Conservation (phyloP, 2,888 invertebrate genomes). For the Lepidochrysops patricia region DNA sequence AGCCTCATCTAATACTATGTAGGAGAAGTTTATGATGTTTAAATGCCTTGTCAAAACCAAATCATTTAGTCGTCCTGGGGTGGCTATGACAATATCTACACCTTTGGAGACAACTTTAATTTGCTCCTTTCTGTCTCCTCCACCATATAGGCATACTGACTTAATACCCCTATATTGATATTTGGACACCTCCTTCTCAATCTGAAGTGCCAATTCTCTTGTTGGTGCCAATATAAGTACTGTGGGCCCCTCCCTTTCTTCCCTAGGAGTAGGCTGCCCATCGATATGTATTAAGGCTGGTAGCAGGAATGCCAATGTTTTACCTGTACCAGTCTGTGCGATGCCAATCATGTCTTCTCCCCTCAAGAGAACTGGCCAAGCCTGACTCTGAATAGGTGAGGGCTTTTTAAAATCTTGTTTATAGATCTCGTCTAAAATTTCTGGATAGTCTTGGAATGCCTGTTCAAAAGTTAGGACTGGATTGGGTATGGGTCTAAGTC, state of each 20-base stretch:
- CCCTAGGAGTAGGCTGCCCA: constrained; percentile 83
- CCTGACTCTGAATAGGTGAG: constrained; percentile 93
- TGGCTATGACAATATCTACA: constrained; percentile 96
- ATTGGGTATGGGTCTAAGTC: constrained; percentile 77
- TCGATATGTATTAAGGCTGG: constrained; percentile 96
- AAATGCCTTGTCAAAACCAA: constrained; percentile 82
- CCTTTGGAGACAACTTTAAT: constrained; percentile 82
- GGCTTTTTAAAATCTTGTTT: constrained; percentile 88
- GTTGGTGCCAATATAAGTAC: constrained; percentile 94
- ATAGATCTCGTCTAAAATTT: constrained; percentile 85
- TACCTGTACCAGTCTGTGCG: constrained; percentile 95
- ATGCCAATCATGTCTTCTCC: constrained; percentile 97
- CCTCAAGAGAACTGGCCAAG: constrained; percentile 93
- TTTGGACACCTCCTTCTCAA: constrained; percentile 92
- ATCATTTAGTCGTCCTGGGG: constrained; percentile 94
- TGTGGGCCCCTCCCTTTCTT: constrained; percentile 85
- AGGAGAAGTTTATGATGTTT: constrained; percentile 86
- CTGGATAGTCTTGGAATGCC: constrained; percentile 86
- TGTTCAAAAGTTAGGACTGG: constrained; percentile 88
- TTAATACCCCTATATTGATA: constrained; percentile 91
- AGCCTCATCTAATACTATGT: constrained; percentile 93
- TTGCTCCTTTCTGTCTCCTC: constrained; percentile 87
- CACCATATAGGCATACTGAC: constrained; percentile 94
- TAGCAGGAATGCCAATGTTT: constrained; percentile 93
- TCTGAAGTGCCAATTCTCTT: constrained; percentile 93